phyloP scores from a whole-genome alignment of 2,113 vertebrate species.

The Nyctibius bracteatus region DNA sequence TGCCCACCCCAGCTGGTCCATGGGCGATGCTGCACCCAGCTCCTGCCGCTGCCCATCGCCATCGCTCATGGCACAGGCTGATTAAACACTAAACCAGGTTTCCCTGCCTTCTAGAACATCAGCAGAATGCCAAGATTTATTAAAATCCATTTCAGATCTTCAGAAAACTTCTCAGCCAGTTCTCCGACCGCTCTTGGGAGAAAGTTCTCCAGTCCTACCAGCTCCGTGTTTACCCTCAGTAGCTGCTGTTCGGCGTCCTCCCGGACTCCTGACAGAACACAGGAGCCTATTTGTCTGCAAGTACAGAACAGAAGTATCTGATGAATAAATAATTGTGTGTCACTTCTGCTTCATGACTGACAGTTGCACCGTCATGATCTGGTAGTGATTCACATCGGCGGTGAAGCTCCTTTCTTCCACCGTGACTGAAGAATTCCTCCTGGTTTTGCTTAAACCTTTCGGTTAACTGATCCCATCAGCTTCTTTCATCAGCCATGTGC shows the following conservation, averaged over 20 bases:
- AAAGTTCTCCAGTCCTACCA: background rate
- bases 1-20: background rate
- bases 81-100: background rate
- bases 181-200: background rate
- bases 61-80: background rate
- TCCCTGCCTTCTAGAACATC: background rate
- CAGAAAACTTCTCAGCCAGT: background rate
- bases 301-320: background rate
- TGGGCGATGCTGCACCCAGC: background rate
- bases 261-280: background rate
- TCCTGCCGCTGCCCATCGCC: background rate
- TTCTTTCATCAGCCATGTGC: background rate
- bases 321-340: slow-evolving; percentile 25
- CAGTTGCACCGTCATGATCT: background rate
- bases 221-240: background rate
- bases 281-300: background rate
- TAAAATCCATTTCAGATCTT: background rate
- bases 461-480: background rate
- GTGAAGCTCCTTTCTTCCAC: background rate
- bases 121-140: background rate
- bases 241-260: background rate
- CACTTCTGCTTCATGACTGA: background rate
- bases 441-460: background rate
- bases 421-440: background rate
- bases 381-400: background rate